Evolutionary conservation across 2,113 vertebrate genomes (phyloP).

Genomic region (Bufo gargarizans): DNA sequence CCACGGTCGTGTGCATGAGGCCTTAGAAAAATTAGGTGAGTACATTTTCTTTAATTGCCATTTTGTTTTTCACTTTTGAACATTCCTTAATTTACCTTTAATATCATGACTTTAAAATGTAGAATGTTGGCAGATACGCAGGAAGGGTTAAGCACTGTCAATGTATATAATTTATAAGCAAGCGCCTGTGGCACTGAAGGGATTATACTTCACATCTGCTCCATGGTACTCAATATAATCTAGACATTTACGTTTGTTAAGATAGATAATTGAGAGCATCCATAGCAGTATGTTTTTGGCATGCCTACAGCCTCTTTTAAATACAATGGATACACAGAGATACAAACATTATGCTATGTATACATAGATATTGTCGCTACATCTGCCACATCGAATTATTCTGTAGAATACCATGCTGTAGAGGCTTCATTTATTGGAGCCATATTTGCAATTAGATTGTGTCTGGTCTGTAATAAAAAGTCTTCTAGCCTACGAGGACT

Average conservation of each 20-base stretch:
- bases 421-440: conserved; percentile 9
- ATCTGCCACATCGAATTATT: conserved; percentile 22
- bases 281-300: conserved; percentile 23
- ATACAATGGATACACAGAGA: conserved; percentile 12
- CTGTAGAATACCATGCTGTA: conserved; percentile 32
- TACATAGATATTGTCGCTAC: neutral
- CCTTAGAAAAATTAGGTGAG: no score
- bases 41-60: no score
- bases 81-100: neutral
- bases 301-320: conserved; percentile 2
- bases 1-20: no score
- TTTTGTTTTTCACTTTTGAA: neutral
- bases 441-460: conserved; percentile 15
- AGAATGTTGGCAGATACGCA: conserved; percentile 1
- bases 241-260: conserved; percentile 25
- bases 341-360: conserved; percentile 7
- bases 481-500: conserved; percentile 9
- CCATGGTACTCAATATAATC: conserved; percentile 21
- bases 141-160: conserved; percentile 18
- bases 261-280: conserved; percentile 51
- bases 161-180: conserved; percentile 1
- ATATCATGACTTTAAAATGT: no score
- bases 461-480: conserved; percentile 4
- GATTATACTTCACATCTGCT: conserved; percentile 37
- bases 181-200: conserved; percentile 32